These are phyloP conservation scores for Panurus biarmicus DNA, from an alignment of 2,113 vertebrate genomes.

Conservation along the genomic window DNA sequence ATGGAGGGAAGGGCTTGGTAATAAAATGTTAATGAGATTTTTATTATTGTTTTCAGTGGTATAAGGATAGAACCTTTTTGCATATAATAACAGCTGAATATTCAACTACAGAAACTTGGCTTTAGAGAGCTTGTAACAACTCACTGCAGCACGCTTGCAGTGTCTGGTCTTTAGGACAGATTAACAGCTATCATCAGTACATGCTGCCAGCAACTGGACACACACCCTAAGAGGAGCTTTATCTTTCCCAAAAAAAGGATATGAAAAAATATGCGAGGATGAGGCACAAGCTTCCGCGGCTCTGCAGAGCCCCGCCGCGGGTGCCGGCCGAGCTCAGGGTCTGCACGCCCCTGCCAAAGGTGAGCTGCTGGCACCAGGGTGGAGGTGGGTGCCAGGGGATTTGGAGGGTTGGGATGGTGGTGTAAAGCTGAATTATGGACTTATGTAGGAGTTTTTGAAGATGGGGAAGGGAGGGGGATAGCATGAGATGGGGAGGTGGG, in stretches of 20 bases:
- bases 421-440: not conserved
- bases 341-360: not conserved
- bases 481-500: not conserved
- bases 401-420: not conserved
- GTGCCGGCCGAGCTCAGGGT: not conserved
- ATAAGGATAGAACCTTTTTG: not conserved
- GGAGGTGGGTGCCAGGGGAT: not conserved
- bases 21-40: not conserved
- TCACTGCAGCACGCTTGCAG: not conserved
- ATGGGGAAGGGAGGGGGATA: not conserved
- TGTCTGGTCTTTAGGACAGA: not conserved
- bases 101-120: not conserved
- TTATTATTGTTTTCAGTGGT: not conserved
- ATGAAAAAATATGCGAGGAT: slow-evolving; percentile 23
- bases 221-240: not conserved
- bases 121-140: not conserved
- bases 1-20: not conserved
- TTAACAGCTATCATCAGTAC: not conserved
- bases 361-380: not conserved
- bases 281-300: not conserved
- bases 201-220: not conserved
- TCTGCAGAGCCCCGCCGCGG: not conserved
- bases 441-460: not conserved
- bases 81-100: not conserved
- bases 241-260: not conserved